Evolutionary conservation across 2,797 vertebrate species (phyloP).

Genomic region (Miichthys miiuy): DNA sequence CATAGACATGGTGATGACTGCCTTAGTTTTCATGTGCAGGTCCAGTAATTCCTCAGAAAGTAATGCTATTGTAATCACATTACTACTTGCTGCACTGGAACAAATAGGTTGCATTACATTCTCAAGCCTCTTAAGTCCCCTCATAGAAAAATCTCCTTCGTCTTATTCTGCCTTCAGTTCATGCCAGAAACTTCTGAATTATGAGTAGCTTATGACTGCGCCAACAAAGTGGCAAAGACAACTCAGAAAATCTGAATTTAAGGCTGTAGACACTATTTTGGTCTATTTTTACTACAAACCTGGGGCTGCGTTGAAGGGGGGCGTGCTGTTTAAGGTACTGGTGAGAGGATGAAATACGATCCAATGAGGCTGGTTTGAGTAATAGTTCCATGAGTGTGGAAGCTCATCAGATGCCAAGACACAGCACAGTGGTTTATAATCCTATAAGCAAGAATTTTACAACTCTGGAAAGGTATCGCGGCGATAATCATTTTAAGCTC

Average conservation of each 20-base stretch:
- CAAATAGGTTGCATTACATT: slow-evolving; percentile 36
- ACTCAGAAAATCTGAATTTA: slow-evolving; percentile 32
- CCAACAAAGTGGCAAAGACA: slow-evolving; percentile 45
- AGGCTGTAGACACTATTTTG: slow-evolving; percentile 18
- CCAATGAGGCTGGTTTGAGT: slow-evolving; percentile 5
- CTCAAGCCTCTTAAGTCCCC: slow-evolving; percentile 28
- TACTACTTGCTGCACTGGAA: slow-evolving; percentile 13
- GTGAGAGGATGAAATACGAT: slow-evolving; percentile 27
- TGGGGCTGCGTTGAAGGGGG: background rate
- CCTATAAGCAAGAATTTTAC: slow-evolving; percentile 1
- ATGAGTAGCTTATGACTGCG: slow-evolving; percentile 18
- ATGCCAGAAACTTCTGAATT: slow-evolving; percentile 41
- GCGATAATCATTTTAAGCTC: background rate
- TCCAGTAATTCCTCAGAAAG: slow-evolving; percentile 9
- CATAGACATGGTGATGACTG: background rate
- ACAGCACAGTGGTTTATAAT: slow-evolving; percentile 5
- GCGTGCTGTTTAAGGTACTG: slow-evolving; percentile 3
- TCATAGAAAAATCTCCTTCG: slow-evolving; percentile 16
- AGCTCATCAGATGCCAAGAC: slow-evolving; percentile 9
- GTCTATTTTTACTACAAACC: slow-evolving; percentile 40
- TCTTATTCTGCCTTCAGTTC: slow-evolving; percentile 17
- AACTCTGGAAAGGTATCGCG: slow-evolving; percentile 1
- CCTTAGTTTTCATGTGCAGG: slow-evolving; percentile 7
- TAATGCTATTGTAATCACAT: slow-evolving; percentile 2
- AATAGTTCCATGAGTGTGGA: slow-evolving; percentile 7